Evolutionary conservation across 2,113 vertebrate species (phyloP).

Genomic region (Pseudorectes ferrugineus): DNA sequence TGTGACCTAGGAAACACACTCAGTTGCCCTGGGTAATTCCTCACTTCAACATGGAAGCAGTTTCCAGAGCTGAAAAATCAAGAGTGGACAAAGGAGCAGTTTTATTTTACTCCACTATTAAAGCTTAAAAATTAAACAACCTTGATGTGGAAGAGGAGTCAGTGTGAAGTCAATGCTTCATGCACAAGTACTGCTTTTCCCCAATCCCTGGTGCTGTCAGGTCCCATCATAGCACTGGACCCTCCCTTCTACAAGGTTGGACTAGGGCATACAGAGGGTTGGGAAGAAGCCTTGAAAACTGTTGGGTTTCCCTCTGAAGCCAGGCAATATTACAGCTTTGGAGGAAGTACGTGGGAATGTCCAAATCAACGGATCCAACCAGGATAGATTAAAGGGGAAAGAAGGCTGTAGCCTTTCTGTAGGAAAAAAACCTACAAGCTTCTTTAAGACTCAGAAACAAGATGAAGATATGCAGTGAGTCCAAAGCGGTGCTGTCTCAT

Average conservation of each 20-base stretch:
- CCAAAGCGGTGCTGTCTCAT: background rate
- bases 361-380: background rate
- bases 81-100: background rate
- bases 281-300: background rate
- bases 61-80: background rate
- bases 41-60: background rate
- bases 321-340: background rate
- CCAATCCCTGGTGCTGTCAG: background rate
- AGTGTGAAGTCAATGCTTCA: background rate
- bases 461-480: background rate
- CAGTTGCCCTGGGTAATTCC: background rate
- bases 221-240: no score
- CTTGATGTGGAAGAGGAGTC: background rate
- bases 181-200: background rate
- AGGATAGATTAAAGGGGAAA: background rate
- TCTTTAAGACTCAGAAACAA: background rate
- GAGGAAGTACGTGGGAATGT: background rate
- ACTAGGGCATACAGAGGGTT: background rate
- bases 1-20: background rate
- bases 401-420: background rate
- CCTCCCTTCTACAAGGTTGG: background rate
- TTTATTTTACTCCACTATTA: background rate
- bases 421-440: accelerated
- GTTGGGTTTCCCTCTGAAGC: background rate
- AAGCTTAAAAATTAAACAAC: background rate